Base-by-base conservation (phyloP, 2,113 vertebrate species). In the Columba janthina region DNA sequence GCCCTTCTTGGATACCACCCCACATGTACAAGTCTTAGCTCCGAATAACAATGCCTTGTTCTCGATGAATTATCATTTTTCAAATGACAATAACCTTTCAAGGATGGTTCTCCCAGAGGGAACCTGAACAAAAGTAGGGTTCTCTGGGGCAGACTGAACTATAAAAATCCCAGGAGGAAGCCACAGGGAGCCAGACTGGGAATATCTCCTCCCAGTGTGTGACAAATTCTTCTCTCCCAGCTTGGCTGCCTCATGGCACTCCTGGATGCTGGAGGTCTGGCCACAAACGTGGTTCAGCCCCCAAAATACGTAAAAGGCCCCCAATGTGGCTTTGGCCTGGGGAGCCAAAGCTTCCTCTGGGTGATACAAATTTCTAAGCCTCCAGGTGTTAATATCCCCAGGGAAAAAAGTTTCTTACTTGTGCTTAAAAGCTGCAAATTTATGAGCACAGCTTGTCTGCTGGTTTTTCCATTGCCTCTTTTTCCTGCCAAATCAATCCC, bases 261-360 rank as follows among this genome's bases (percentile, higher is more conserved):
- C 36, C 18, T 28, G 32, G 60, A 77, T 24, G 40, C 36, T 57
- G 46, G 53, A 81, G 36, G 10, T 77, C 21, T 85, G 81, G 38
- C 64, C 36, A 42, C 40, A 77, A 29, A 51, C 12, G 34, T 0
- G 1, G 25, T 51, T 66, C 36, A 79, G 28, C 31, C n/a, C 14
- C 57, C 0, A 0, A 83, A 31, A 29, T 24, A 53, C 0, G 0
- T 36, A 60, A 83, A 32, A 65, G 46, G 15, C 8, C 8, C 7
- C 6, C 3, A 0, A 38, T 0, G 1, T 25, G 44, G 32, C 9
- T 65, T 74, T 5, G 3, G 3, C 28, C 36, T 4, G 1, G 0
- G 2, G 57, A 88, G n/a, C 32, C 31, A 38, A 57, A 72, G 19
- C 26, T 53, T 34, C 38, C 54, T 86, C 17, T 36, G n/a, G 6